Percentiles rank a stretch among this genome's conserved stretches.
Evolutionary conservation across 1,140 invertebrate genomes (phyloP).

Genomic region (Monochamus saltuarius): DNA sequence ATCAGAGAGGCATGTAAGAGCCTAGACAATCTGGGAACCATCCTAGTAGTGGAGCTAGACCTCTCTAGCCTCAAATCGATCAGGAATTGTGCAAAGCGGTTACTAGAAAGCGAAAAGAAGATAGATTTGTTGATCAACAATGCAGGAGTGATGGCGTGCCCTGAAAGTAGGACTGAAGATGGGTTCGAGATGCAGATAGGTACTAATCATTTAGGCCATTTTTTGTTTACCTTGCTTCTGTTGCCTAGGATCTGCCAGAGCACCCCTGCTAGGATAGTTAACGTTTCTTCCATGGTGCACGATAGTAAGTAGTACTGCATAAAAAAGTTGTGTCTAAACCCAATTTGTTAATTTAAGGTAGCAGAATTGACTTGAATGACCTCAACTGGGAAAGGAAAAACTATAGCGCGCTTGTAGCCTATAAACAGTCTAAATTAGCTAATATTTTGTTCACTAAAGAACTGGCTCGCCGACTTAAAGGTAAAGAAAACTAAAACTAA

Average conservation of each 20-base stretch:
- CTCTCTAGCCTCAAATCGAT: conserved; percentile 72
- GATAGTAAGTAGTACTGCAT: conserved; percentile 46
- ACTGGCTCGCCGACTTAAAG: conserved; percentile 60
- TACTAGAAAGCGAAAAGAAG: conserved; percentile 60
- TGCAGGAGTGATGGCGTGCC: conserved; percentile 76
- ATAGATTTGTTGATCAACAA: conserved; percentile 82
- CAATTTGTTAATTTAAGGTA: conserved; percentile 35
- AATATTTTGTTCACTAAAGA: conserved; percentile 73
- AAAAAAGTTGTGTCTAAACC: background rate
- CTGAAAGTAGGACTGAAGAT: conserved; percentile 65
- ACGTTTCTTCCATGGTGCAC: conserved; percentile 63
- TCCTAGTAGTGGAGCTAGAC: conserved; percentile 66
- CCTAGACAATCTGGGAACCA: conserved; percentile 55
- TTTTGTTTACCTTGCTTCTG: conserved; percentile 78
- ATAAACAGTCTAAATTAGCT: conserved; percentile 73
- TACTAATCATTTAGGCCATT: conserved; percentile 81
- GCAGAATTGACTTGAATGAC: conserved; percentile 68
- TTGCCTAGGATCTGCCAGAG: conserved; percentile 61
- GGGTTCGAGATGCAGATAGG: conserved; percentile 79
- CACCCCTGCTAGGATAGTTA: conserved; percentile 59
- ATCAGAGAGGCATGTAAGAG: conserved; percentile 53
- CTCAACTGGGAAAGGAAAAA: conserved; percentile 63
- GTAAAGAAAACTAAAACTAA: conserved; percentile 43
- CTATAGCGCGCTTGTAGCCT: conserved; percentile 62
- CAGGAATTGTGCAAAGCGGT: conserved; percentile 64